Evolutionary conservation across 2,797 vertebrate species (phyloP).

Genomic region (Centroberyx gerrardi): DNA sequence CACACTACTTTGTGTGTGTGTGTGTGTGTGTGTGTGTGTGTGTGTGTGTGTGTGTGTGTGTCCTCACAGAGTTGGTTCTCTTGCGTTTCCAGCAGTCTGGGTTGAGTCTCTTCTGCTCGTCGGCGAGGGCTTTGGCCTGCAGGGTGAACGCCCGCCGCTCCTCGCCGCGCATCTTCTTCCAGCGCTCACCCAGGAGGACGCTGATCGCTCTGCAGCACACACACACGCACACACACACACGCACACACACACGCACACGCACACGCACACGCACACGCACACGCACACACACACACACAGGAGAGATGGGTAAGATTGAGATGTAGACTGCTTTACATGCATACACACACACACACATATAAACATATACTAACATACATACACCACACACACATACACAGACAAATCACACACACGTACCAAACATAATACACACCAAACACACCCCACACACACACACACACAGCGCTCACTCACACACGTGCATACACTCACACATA

Average conservation of each 20-base stretch:
- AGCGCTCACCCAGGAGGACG: slow-evolving; percentile 97
- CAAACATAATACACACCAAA: background rate
- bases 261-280: background rate
- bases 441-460: background rate
- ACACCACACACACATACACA: background rate
- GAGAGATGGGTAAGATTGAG: background rate
- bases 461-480: slow-evolving; percentile 5
- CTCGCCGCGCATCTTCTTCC: slow-evolving; percentile 98
- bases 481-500: background rate
- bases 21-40: slow-evolving; percentile 24
- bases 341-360: too few species aligned
- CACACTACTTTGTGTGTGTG: background rate
- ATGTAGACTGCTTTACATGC: too few species aligned
- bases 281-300: background rate
- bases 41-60: slow-evolving; percentile 13
- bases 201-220: slow-evolving; percentile 93
- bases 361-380: too few species aligned
- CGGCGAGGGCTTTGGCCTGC: slow-evolving; percentile 97
- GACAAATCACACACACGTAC: background rate
- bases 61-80: slow-evolving; percentile 94
- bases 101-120: slow-evolving; percentile 97
- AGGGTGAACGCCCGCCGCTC: slow-evolving; percentile 94
- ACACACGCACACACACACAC: slow-evolving; percentile 22
- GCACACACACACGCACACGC: slow-evolving; percentile 12
- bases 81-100: slow-evolving; percentile 99